A percentile compares a stretch with the other conserved stretches of the same genome.
phyloP scores from a whole-genome alignment of 2,113 vertebrate genomes.

The Cololabis saira region DNA sequence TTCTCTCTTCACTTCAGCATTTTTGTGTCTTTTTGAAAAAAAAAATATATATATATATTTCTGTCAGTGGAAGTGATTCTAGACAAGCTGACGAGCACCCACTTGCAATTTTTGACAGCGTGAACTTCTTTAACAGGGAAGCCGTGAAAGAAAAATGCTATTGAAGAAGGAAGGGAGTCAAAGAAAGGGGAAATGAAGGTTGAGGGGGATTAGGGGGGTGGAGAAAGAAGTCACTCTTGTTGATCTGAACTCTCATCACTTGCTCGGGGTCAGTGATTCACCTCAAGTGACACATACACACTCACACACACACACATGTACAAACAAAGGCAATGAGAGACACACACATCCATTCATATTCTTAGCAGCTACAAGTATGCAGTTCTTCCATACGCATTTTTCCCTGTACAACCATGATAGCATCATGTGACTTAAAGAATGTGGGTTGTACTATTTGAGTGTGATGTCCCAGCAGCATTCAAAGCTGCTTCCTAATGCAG shows the following conservation, averaged over 20 bases:
- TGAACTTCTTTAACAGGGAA: constrained; percentile 49
- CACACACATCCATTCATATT: constrained; percentile 7
- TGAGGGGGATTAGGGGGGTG: neutral
- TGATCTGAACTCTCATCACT: constrained; percentile 65
- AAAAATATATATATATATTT: constrained; percentile 56
- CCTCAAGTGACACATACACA: constrained; percentile 30
- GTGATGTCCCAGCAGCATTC: constrained; percentile 17
- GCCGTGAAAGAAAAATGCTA: constrained; percentile 25
- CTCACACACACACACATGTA: constrained; percentile 1
- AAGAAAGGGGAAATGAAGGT: constrained; percentile 35
- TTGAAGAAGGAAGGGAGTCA: constrained; percentile 38
- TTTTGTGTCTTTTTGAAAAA: constrained; percentile 38
- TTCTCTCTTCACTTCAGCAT: constrained; percentile 45
- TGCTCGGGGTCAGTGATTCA: constrained; percentile 64
- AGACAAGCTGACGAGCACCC: constrained; percentile 34
- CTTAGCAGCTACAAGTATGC: constrained; percentile 1
- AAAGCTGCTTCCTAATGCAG: constrained; percentile 34
- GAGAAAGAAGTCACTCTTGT: constrained; percentile 41
- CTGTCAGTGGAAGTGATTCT: constrained; percentile 62
- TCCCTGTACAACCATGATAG: constrained; percentile 11
- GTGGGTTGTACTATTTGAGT: constrained; percentile 44
- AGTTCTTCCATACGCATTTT: constrained; percentile 14
- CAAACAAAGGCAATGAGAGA: neutral
- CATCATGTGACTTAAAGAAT: constrained; percentile 71
- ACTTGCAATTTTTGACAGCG: constrained; percentile 29